A percentile compares a stretch with the other conserved stretches of the same genome.
These are phyloP conservation scores for Scaptomyza cyrtandrae DNA, from an alignment of 2,888 invertebrate species.

Conservation along the genomic window DNA sequence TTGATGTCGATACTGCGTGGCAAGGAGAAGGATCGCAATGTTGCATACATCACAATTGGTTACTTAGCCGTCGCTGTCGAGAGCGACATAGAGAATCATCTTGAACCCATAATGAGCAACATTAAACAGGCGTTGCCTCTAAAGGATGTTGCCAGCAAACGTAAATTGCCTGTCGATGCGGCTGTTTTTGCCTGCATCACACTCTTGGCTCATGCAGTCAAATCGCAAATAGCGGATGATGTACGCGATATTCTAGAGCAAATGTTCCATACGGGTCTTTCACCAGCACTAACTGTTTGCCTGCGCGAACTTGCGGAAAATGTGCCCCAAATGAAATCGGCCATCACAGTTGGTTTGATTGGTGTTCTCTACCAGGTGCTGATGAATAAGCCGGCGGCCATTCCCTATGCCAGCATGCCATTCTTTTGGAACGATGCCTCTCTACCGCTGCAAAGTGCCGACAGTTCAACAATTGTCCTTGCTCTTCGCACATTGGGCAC, in stretches of 20 bases:
- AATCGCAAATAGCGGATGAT: constrained; percentile 90
- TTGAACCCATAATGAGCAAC: constrained; percentile 94
- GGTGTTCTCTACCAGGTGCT: constrained; percentile 95
- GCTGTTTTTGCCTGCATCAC: constrained; percentile 97
- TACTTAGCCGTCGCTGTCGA: constrained; percentile 95
- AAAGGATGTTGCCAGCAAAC: constrained; percentile 91
- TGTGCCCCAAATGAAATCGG: constrained; percentile 93
- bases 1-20: constrained; percentile 91
- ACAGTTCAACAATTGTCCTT: constrained; percentile 93
- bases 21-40: constrained; percentile 93
- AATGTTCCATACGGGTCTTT: constrained; percentile 96
- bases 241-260: constrained; percentile 94
- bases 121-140: constrained; percentile 91
- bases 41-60: constrained; percentile 95
- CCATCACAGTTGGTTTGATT: constrained; percentile 96
- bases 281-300: constrained; percentile 95
- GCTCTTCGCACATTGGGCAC: constrained; percentile 96
- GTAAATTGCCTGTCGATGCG: constrained; percentile 91
- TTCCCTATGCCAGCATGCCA: constrained; percentile 86
- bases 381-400: constrained; percentile 93
- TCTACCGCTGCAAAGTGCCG: constrained; percentile 85
- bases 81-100: constrained; percentile 90
- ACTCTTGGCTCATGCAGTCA: constrained; percentile 94
- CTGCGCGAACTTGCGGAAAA: constrained; percentile 94
- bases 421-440: constrained; percentile 82